A percentile compares a stretch with the other conserved stretches of the same genome.
Conservation (phyloP, 1,140 invertebrate genomes). For the Listronotus oregonensis region DNA sequence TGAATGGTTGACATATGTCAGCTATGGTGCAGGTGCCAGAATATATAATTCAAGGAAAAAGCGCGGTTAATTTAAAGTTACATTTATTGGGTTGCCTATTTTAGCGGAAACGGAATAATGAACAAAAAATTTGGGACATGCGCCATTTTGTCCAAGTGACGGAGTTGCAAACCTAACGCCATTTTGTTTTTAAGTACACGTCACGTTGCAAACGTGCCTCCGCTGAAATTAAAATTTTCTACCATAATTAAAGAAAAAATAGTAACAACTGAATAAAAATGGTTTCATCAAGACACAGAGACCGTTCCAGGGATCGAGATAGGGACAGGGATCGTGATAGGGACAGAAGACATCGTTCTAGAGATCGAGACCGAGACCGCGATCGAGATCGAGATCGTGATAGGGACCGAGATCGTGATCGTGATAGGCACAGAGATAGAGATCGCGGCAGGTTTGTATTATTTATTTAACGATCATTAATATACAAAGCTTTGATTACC, state of each 20-base stretch:
- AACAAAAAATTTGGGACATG: no score
- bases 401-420: constrained; percentile 59
- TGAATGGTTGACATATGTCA: no score
- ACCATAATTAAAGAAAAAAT: neutral
- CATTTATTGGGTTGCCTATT: no score
- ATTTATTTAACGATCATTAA: neutral
- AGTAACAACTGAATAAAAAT: constrained; percentile 8
- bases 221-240: neutral
- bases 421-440: constrained; percentile 60
- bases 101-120: no score
- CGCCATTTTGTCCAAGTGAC: no score
- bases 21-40: no score
- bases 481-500: neutral
- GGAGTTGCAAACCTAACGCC: neutral
- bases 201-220: neutral
- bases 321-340: constrained; percentile 57
- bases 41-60: no score
- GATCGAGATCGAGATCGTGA: constrained; percentile 61
- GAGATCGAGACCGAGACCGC: constrained; percentile 59
- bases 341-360: constrained; percentile 51
- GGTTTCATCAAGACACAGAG: constrained; percentile 47
- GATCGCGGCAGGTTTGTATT: constrained; percentile 56
- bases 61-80: no score
- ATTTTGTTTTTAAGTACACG: neutral
- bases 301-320: constrained; percentile 55